These are phyloP conservation scores for Thelaira solivaga DNA, from an alignment of 2,888 invertebrate species.

Conservation along the genomic window DNA sequence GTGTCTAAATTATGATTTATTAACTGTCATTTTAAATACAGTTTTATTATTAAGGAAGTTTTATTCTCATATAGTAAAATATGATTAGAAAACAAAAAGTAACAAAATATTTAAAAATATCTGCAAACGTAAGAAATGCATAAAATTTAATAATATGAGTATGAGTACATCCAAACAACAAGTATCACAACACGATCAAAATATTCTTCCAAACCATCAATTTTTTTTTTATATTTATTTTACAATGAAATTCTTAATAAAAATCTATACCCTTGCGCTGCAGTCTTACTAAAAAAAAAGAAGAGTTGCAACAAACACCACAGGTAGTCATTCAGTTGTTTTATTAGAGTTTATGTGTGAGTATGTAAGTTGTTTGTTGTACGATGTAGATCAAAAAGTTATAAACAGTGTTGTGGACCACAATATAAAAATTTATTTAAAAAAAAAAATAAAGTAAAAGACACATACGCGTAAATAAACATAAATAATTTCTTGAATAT, in stretches of 20 bases:
- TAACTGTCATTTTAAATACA: conserved; percentile 54
- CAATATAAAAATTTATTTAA: too few relatives aligned
- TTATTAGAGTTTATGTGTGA: not conserved
- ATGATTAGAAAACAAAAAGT: not conserved
- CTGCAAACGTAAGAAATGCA: too few relatives aligned
- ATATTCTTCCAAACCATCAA: conserved; percentile 46
- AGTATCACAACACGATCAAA: conserved; percentile 59
- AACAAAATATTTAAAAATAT: too few relatives aligned
- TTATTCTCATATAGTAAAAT: not conserved
- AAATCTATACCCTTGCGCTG: conserved; percentile 27
- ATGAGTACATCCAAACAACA: conserved; percentile 1
- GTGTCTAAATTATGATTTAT: conserved; percentile 60
- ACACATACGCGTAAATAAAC: conserved; percentile 45
- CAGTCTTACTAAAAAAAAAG: not conserved
- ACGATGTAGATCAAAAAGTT: conserved; percentile 38
- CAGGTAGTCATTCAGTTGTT: conserved; percentile 63
- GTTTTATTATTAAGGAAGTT: conserved; percentile 47
- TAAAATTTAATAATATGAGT: conserved; percentile 35
- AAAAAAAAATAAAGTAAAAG: not conserved
- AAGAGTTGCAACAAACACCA: conserved; percentile 41
- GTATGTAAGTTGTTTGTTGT: not conserved
- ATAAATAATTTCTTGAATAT: conserved; percentile 58
- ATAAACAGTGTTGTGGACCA: not conserved
- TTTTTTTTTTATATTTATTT: conserved; percentile 9
- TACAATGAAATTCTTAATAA: conserved; percentile 43